These are phyloP conservation scores for Aproaerema taeniolella DNA, from an alignment of 2,888 invertebrate species.

Conservation along the genomic window DNA sequence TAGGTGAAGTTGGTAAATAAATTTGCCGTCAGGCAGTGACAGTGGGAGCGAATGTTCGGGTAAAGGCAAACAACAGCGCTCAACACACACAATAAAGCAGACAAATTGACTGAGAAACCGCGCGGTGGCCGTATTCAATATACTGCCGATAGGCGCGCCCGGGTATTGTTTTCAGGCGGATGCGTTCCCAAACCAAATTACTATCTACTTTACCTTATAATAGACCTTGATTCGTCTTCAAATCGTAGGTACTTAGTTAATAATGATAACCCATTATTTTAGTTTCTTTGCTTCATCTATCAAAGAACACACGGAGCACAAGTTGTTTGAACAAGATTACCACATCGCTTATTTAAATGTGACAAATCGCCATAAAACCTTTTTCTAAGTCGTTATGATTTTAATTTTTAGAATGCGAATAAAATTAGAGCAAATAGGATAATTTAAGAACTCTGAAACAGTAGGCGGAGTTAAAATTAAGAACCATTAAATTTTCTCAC, in stretches of 20 bases:
- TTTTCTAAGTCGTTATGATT: too few relatives aligned
- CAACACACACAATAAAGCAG: slow-evolving; percentile 61
- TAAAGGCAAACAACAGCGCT: slow-evolving; percentile 38
- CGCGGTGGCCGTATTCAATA: slow-evolving; percentile 51
- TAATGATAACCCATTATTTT: too few relatives aligned
- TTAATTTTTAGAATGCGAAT: too few relatives aligned
- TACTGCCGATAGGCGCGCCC: slow-evolving; percentile 47
- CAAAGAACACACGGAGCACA: too few relatives aligned
- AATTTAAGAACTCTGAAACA: slow-evolving; percentile 5
- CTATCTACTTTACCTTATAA: slow-evolving; percentile 26
- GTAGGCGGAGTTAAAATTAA: slow-evolving; percentile 9
- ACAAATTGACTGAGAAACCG: slow-evolving; percentile 64
- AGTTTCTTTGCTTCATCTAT: too few relatives aligned
- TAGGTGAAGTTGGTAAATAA: slow-evolving; percentile 30
- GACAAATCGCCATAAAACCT: too few relatives aligned
- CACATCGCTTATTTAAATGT: too few relatives aligned
- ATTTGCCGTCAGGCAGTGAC: slow-evolving; percentile 28
- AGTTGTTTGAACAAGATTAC: too few relatives aligned
- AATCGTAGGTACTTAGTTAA: too few relatives aligned
- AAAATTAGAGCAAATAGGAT: background rate
- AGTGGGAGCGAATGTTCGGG: slow-evolving; percentile 30
- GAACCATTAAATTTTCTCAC: background rate
- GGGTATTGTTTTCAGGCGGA: slow-evolving; percentile 59
- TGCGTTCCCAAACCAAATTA: slow-evolving; percentile 33
- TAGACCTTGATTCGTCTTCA: slow-evolving; percentile 9